A percentile compares a stretch with the other conserved stretches of the same genome.
Conservation (phyloP, 1,140 invertebrate genomes). For the Oncopeltus fasciatus region DNA sequence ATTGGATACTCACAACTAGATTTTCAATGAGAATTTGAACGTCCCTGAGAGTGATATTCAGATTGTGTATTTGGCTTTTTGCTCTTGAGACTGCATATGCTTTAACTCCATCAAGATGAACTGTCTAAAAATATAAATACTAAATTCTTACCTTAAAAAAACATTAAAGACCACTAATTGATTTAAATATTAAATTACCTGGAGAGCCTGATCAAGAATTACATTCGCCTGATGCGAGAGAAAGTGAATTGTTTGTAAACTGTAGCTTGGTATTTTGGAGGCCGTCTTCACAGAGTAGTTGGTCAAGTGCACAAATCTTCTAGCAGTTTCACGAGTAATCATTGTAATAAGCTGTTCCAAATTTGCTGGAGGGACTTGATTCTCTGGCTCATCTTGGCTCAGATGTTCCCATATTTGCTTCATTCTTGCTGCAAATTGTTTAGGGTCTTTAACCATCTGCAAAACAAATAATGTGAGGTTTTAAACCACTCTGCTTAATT, state of each 20-base stretch:
- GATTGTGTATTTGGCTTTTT: neutral
- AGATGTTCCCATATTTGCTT: slow-evolving; percentile 51
- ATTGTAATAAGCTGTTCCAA: slow-evolving; percentile 59
- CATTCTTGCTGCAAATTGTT: slow-evolving; percentile 52
- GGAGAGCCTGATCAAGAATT: slow-evolving; percentile 16
- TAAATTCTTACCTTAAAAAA: neutral
- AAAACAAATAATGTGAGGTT: too few relatives aligned
- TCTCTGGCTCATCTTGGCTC: slow-evolving; percentile 62
- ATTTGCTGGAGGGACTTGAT: slow-evolving; percentile 59
- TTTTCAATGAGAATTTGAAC: neutral
- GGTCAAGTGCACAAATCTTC: slow-evolving; percentile 56
- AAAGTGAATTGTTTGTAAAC: slow-evolving; percentile 7
- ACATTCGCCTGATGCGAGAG: slow-evolving; percentile 4
- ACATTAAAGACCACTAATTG: neutral
- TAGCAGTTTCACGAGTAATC: slow-evolving; percentile 52
- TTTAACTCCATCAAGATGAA: slow-evolving; percentile 18
- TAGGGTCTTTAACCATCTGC: slow-evolving; percentile 60
- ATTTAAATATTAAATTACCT: slow-evolving; percentile 14
- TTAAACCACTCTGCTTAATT: too few relatives aligned
- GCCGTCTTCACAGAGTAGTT: slow-evolving; percentile 35
- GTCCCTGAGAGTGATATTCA: neutral
- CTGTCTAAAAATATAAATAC: slow-evolving; percentile 10
- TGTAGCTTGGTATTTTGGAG: slow-evolving; percentile 4
- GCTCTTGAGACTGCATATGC: slow-evolving; percentile 6
- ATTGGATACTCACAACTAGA: neutral